Conservation (phyloP, 2,113 vertebrate genomes). For the Nannobrachium achirus region DNA sequence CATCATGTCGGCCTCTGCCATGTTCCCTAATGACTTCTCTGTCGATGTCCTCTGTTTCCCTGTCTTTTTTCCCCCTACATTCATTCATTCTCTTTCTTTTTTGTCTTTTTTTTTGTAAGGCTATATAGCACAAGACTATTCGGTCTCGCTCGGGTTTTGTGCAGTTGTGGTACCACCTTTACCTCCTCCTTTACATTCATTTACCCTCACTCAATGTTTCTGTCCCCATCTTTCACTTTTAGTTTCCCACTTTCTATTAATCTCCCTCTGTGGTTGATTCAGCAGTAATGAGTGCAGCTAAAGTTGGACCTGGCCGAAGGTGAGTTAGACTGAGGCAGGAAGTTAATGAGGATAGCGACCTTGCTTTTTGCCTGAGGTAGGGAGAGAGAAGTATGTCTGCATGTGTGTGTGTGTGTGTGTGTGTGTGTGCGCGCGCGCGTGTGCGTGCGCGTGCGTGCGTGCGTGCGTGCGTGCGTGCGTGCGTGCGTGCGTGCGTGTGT, state of each 20-base stretch:
- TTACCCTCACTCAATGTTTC: slow-evolving; percentile 20
- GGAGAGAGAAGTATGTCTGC: slow-evolving; percentile 11
- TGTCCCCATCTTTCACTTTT: not conserved
- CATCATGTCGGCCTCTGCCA: slow-evolving; percentile 54
- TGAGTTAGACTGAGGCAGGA: slow-evolving; percentile 61
- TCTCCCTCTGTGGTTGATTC: slow-evolving; percentile 46
- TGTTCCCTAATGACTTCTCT: slow-evolving; percentile 58
- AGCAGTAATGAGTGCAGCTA: slow-evolving; percentile 68
- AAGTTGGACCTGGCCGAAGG: slow-evolving; percentile 62
- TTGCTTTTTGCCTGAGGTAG: slow-evolving; percentile 68
- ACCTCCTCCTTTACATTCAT: slow-evolving; percentile 32
- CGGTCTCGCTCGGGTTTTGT: not conserved
- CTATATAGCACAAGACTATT: slow-evolving; percentile 18
- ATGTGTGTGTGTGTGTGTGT: no score
- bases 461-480: no score
- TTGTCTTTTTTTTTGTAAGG: slow-evolving; percentile 19
- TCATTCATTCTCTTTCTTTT: not conserved
- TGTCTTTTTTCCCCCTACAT: slow-evolving; percentile 38
- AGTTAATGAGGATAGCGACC: slow-evolving; percentile 79
- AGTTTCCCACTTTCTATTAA: slow-evolving; percentile 5
- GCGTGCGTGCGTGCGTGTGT: no score
- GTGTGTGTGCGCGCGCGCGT: no score
- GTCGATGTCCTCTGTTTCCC: slow-evolving; percentile 36
- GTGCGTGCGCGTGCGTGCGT: no score
- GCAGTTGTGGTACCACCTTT: slow-evolving; percentile 5